Conservation (phyloP, 2,888 invertebrate species). For the Stomorhina lunata region DNA sequence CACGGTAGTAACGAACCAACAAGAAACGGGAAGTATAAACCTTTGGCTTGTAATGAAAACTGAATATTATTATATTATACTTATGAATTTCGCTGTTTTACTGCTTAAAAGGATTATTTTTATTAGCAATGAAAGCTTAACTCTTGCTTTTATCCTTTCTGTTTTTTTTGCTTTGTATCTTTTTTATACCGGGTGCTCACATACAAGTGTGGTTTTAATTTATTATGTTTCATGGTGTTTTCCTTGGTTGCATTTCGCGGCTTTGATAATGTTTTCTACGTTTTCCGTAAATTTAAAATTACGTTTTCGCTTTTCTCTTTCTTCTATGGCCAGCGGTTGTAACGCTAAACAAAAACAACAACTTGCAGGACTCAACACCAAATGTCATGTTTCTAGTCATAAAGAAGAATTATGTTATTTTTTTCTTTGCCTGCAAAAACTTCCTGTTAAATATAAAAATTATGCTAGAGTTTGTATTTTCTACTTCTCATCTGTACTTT, state of each 20-base stretch:
- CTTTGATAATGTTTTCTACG: constrained; percentile 73
- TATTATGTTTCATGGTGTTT: constrained; percentile 72
- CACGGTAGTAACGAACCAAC: not conserved
- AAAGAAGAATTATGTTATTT: constrained; percentile 69
- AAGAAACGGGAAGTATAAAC: not conserved
- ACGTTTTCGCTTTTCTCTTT: constrained; percentile 52
- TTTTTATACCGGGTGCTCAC: constrained; percentile 31
- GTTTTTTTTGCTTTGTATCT: not conserved
- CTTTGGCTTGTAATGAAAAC: constrained; percentile 36
- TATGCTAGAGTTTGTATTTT: not conserved
- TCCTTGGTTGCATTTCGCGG: constrained; percentile 79
- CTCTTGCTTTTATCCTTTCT: constrained; percentile 16
- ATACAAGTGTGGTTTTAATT: constrained; percentile 72
- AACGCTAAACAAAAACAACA: constrained; percentile 37
- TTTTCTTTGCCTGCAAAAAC: constrained; percentile 58
- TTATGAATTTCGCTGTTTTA: not conserved
- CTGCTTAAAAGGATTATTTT: constrained; percentile 38
- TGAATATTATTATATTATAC: constrained; percentile 26
- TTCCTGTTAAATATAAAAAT: constrained; percentile 66
- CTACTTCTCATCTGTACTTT: constrained; percentile 30
- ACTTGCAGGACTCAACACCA: constrained; percentile 51
- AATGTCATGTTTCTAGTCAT: constrained; percentile 68
- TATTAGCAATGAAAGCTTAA: constrained; percentile 23
- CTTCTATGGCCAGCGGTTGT: constrained; percentile 25
- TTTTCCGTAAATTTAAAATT: constrained; percentile 65